Evolutionary conservation across 1,140 invertebrate genomes (phyloP), one percentile per base, ranked within the genome.

Genomic region (Lutraria rhynchaena): DNA sequence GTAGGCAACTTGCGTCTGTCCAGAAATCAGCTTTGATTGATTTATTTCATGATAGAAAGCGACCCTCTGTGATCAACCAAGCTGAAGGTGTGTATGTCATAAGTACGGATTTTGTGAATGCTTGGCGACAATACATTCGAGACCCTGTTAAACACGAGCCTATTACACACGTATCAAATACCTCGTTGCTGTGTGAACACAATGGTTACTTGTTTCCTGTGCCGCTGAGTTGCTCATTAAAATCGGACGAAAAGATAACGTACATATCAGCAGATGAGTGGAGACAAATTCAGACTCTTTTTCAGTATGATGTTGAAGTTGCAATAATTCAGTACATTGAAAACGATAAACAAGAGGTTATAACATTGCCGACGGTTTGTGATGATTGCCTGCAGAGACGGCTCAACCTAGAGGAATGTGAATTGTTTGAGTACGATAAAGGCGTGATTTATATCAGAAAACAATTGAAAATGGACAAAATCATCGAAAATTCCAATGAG

Each of bases 41-140:
- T 78, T 85, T 93, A 13, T 92, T 91, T 63, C 86, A 84, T 58
- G 85, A 87, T 58, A 87, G 87, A 74, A 92, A 90, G 70, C 85
- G 92, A 24, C 92, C 92, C 11, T 73, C 67, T 29, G 73, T 81
- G 9, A 63, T 82, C 31, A 83, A 74, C 13, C 73, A 55, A 9
- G 67, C 70, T 17, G 24, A 75, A 13, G 75, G 81, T 55, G 71
- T 89, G 13, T 89, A 87, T 81, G 76, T 92, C 31, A 83, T 92
- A 27, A 89, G 81, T 82, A 74, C 83, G 27, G 78, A 81, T 7
- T 93, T 92, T 84, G 76, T 93, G 0, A 87, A 90, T 22, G 82
- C 85, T 35, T 93, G 92, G 92, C 85, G 90, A 55, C 89, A 87
- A 61, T 92, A 92, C 81, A 78, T 93, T 29, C 86, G 86, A 65